Evolutionary conservation across 23 tunicate genomes (phyloP), one percentile per base, ranked within the genome.

Genomic region (Halocynthia roretzi): DNA sequence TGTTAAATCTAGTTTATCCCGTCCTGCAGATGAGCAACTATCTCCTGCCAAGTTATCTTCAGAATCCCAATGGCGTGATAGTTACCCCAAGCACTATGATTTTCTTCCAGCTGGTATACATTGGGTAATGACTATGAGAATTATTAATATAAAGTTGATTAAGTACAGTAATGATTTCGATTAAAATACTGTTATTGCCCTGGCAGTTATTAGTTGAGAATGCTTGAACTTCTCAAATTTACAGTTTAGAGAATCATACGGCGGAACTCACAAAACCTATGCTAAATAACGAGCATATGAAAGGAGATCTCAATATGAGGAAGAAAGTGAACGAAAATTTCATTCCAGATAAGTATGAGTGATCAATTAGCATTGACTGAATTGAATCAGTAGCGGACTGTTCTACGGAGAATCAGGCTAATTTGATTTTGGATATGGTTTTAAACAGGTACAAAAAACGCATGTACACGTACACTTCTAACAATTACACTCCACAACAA

Each of bases 1-100:
- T 84, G 89, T 77, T 72, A 61, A 78, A 76, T 54, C 76, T 90
- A 11, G 77, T 90, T 20, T 90, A 90, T 80, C 97, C 97, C 6
- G 72, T 80, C 10, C 71, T 90, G 17, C 97, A 90, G 77, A 90
- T 90, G 86, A 65, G 62, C 53, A 82, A 90, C 62, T 90, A 55
- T 57, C 40, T 51, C 51, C 50, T 81, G 17, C 97, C 97, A 71
- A 90, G 97, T 67, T 77, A 85, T 74, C 76, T 50, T 15, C 86
- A 85, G 48, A 90, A 85, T 77, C 50, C 52, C 17, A 22, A 81
- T 17, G 80, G 78, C 54, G 64, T 64, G 19, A 60, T 90, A 67
- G 78, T 90, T 49, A 53, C 72, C 22, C 67, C 52, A 6, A 70
- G 52, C 18, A 64, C 84, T 8, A 64, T 85, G 21, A 86, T 86